phyloP scores from a whole-genome alignment of 2,888 invertebrate species.

The Scaptomyza parva region DNA sequence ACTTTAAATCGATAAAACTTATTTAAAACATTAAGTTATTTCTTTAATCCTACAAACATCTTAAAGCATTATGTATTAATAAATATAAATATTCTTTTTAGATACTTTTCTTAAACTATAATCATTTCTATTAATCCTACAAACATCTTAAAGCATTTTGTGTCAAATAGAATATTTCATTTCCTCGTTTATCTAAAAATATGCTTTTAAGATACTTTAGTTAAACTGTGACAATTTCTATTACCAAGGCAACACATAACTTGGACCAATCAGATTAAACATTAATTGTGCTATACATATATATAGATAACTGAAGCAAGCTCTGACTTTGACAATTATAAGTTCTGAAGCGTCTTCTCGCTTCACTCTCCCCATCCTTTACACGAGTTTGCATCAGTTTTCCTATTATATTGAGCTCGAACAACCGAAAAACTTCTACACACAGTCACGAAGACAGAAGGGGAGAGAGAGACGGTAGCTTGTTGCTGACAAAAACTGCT shows the following conservation, averaged over 20 bases:
- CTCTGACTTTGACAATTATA: conserved; percentile 27
- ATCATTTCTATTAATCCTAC: background rate
- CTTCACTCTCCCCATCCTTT: background rate
- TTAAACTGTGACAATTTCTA: background rate
- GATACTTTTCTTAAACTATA: background rate
- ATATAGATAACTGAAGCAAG: background rate
- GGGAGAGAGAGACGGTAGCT: too few relatives aligned
- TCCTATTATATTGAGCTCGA: background rate
- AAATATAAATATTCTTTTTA: background rate
- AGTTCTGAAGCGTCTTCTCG: conserved; percentile 6
- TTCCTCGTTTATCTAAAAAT: background rate
- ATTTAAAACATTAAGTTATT: background rate
- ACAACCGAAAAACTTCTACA: conserved; percentile 1
- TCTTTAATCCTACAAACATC: background rate
- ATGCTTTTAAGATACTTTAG: background rate
- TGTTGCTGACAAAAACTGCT: background rate
- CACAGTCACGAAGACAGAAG: background rate
- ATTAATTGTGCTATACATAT: background rate
- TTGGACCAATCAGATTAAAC: background rate
- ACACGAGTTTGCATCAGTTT: background rate
- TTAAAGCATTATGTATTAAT: background rate
- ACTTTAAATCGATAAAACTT: background rate
- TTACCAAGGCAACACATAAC: background rate
- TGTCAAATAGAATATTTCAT: background rate
- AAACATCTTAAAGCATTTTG: background rate